Base-by-base conservation (phyloP, 2,797 vertebrate species). In the Sebastes vulpes region DNA sequence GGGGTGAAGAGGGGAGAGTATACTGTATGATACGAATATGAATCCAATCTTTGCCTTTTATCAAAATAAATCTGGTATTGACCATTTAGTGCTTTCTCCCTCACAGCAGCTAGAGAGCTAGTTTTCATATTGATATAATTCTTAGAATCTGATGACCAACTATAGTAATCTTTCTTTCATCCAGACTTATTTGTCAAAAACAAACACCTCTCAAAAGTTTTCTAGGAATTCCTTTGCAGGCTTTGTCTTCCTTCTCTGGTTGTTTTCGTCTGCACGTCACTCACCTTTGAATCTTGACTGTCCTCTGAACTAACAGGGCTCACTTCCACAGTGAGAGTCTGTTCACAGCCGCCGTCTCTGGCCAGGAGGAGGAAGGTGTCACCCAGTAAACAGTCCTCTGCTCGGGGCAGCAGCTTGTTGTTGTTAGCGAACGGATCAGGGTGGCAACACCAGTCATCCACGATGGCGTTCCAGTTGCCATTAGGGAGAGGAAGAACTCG, bases 381-480 rank as follows among this genome's bases (percentile, higher is more conserved):
- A 10, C 98, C 98, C 71, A 97, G 77, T 73, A 99, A 97, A 91
- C 98, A 99, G 82, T 99, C 98, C 2, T 95, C 95, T 12, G 89
- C 90, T 87, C 90, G 93, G 11, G 98, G 98, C 59, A 97, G 90
- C 81, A 98, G 94, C 85, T 96, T 91, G 85, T 92, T 96, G 86
- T 92, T 96, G 86, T 96, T 96, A 31, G 97, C 96, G 73, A 99
- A 99, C 4, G 98, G 98, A 89, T 98, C 95, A 0, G 98, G 95
- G 84, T 99, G 98, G 89, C 98, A 99, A 85, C 98, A 99, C 98
- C 98, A 99, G 82, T 99, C 98, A 18, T 97, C 98, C 75, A 99
- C 97, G 9, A 99, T 93, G 76, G 96, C 87, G 53, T 93, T 98
- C 98, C 98, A 99, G 93, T 98, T 97, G 65, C 97, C 97, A 59